Evolutionary conservation across 1,140 invertebrate species (phyloP).

Genomic region (Drosophila sp.): DNA sequence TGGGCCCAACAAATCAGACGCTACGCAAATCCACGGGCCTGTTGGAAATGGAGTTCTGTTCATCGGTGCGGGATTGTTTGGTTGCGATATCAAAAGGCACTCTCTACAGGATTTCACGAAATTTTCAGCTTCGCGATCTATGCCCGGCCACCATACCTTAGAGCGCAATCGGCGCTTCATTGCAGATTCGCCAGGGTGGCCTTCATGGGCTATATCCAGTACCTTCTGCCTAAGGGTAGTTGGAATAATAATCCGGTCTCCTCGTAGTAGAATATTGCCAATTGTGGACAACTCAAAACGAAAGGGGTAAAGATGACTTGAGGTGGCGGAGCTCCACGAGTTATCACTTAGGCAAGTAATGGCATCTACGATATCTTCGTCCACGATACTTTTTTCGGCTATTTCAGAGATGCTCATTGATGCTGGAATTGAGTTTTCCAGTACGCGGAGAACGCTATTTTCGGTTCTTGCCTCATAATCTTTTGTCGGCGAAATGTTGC

Average conservation of each 20-base stretch:
- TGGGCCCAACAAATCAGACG: too few relatives aligned
- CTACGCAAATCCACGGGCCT: too few relatives aligned
- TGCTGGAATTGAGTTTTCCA: conserved; percentile 2
- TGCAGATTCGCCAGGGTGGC: conserved; percentile 8
- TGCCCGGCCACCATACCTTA: conserved; percentile 16
- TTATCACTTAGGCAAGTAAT: conserved; percentile 20
- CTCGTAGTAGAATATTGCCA: conserved; percentile 27
- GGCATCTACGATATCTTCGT: conserved; percentile 34
- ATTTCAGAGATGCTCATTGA: conserved; percentile 40
- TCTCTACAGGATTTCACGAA: conserved; percentile 25
- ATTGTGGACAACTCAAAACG: conserved; percentile 33
- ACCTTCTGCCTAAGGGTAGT: conserved; percentile 30
- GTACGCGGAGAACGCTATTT: conserved; percentile 35
- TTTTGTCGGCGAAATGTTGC: neutral
- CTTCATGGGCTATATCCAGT: conserved; percentile 4
- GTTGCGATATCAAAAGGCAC: neutral
- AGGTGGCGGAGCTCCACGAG: conserved; percentile 12
- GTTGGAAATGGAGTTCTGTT: too few relatives aligned
- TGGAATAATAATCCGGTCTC: conserved; percentile 68
- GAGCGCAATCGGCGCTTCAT: conserved; percentile 8
- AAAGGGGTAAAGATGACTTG: conserved; percentile 32
- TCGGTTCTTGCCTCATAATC: conserved; percentile 4
- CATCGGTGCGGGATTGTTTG: too few relatives aligned
- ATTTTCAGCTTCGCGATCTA: conserved; percentile 26
- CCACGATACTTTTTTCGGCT: neutral